Evolutionary conservation across 2,797 vertebrate genomes (phyloP), one percentile per base, ranked within the genome.

Genomic region (Neoniphon sammara): DNA sequence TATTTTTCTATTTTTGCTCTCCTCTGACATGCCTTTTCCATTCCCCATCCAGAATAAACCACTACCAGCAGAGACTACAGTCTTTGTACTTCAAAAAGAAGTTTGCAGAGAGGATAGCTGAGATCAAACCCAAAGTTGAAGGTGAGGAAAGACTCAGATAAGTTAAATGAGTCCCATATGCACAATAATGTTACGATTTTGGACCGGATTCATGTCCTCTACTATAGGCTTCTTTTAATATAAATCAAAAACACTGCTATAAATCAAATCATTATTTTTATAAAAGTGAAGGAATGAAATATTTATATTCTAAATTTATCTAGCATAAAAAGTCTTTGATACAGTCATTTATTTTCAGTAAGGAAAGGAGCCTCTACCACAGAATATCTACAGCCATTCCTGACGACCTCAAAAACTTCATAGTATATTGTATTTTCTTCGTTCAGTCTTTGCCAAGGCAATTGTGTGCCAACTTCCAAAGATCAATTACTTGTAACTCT

Each of bases 61-160:
- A 99, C 92, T 99, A 99, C 89, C 97, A 98, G 87, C 97, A 98
- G 92, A 93, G 97, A 85, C 84, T 98, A 58, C 97, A 99, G 79
- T 96, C 97, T 0, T 88, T 99, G 27, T 97, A 99, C 93, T 97
- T 99, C 92, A 99, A 99, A 84, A 99, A 99, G 94, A 99, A 99
- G 93, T 99, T 99, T 94, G 96, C 97, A 15, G 97, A 99, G 91
- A 95, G 97, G 83, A 96, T 99, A 87, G 95, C 96, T 14, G 97
- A 99, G 92, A 94, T 98, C 77, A 99, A 98, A 88, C 97, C 97
- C 81, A 99, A 98, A 94, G 96, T 99, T 70, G 97, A 98, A 96
- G 97, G 97, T 97, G 63, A 34, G 85, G 23, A 25, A 52, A 67
- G 9, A 56, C 31, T 47, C 4, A 9, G 36, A 53, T 58, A 20